Base-by-base conservation (phyloP, 2,888 invertebrate genomes). In the Trichogramma dendrolimi region DNA sequence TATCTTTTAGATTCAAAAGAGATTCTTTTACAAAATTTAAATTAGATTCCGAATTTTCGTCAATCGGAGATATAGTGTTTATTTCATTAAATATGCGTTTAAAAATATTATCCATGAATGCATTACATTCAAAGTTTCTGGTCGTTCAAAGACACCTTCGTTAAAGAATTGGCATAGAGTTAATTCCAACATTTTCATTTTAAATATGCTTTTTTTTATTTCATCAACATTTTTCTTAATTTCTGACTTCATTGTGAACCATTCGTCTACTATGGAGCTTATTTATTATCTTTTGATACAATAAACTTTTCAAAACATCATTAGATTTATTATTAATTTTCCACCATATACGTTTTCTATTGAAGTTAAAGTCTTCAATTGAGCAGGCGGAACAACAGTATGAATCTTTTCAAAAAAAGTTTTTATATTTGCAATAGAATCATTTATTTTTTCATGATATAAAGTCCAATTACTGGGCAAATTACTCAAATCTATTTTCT, bases 101-200 rank as follows among this genome's bases (percentile, higher is more conserved):
- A 47, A 43, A 50, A 60, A 54, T 65, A 4, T 52, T 55, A 8
- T 65, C 58, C 4, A 70, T 60, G 39, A 66, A 27, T 27, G 27
- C 27, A 27, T 27, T 27, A 27, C 27, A 27, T 27, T 27, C 27
- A 27, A 27, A 27, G 27, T 27, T 27, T 27, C 27, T 27, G 27
- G 27, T 27, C 27, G 2, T 27, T 27, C 27, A 27, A 27, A 27
- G 27, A 27, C 27, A 27, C 27, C 27, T 27, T 27, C 27, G 27
- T 27, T 27, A 27, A 27, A 27, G 27, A 27, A 27, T 27, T 27
- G 27, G 27, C 27, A 27, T 27, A 27, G 27, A 27, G 27, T 27
- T 27, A 27, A 27, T 27, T 27, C 27, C 27, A 27, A 27, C 27
- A 27, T 27, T 27, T 27, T 27, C 27, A 27, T 27, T 27, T 27